A percentile compares a stretch with the other conserved stretches of the same genome.
These are phyloP conservation scores for Actinopyga echinites DNA, from an alignment of 53 echinoderm and acorn worm genomes.

Conservation along the genomic window DNA sequence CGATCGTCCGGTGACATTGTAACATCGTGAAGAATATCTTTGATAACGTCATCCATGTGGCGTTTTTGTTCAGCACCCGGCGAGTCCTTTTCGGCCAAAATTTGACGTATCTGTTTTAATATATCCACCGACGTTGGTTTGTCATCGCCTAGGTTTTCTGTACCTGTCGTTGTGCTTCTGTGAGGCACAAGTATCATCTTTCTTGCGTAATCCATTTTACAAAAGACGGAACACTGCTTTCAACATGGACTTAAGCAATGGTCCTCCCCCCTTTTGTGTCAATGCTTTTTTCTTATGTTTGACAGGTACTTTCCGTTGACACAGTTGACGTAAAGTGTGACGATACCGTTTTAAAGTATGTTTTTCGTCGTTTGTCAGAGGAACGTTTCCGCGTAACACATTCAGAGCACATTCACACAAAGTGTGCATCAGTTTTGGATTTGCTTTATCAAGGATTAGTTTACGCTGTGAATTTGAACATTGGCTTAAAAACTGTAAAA, in stretches of 20 bases:
- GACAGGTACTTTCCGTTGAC: slow-evolving; percentile 2
- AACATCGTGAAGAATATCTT: background rate
- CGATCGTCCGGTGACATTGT: background rate
- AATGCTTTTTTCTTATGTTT: slow-evolving; percentile 22
- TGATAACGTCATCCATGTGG: background rate
- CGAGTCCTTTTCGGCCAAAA: background rate
- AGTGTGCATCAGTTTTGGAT: slow-evolving; percentile 31
- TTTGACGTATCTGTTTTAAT: background rate
- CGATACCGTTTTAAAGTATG: slow-evolving; percentile 36
- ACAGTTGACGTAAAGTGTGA: slow-evolving; percentile 29
- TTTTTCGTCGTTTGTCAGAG: slow-evolving; percentile 42
- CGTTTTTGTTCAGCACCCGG: too few relatives aligned
- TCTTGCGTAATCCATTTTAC: background rate
- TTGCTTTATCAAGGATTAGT: slow-evolving; percentile 29
- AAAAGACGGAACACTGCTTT: background rate
- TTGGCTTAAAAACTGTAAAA: slow-evolving; percentile 32
- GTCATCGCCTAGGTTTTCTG: background rate
- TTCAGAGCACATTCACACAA: slow-evolving; percentile 56
- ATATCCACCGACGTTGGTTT: background rate
- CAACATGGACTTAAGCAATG: background rate
- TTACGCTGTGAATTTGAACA: slow-evolving; percentile 34
- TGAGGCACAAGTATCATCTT: slow-evolving; percentile 1
- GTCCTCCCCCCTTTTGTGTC: background rate
- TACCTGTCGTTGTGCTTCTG: background rate
- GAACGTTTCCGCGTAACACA: slow-evolving; percentile 54